Base-by-base conservation (phyloP, 2,888 invertebrate genomes). In the Pandemis cinnamomeana region DNA sequence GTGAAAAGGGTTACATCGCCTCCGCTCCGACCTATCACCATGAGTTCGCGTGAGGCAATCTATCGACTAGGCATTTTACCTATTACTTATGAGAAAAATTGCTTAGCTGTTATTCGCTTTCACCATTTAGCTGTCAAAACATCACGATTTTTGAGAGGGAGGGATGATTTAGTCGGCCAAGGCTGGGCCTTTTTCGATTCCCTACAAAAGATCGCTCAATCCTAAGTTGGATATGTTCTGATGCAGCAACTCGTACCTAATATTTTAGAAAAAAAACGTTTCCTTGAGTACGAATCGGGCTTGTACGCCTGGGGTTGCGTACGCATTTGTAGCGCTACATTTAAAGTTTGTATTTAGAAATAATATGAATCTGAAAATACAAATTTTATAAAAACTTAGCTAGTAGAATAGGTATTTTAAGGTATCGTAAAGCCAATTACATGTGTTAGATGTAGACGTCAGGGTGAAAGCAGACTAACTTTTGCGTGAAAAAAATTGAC, bases 51-150 rank as follows among this genome's bases (percentile, higher is more conserved):
- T 81, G 84, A 81, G 74, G 80, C 80, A 82, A 83, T 84, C 81
- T 80, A 82, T 82, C 81, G 80, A 79, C 78, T 78, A 77, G 79
- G 80, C 82, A 20, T 82, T 84, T 82, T 82, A 82, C 69, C 69
- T 53, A 67, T 66, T 72, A 58, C 42, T 20, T 64, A 8, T 71
- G 20, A n/a, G 66, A 74, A 69, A 69, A 69, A 69, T 13, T 58
- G 68, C 68, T 72, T 58, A 71, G 71, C 15, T 41, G 67, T 67
- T 48, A 69, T 69, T 69, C 62, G 48, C 68, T 69, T 64, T 72
- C 8, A 69, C 58, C 68, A 69, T 72, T 72, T 72, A 72, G 63
- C 68, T 69, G 72, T 69, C 68, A 68, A 72, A 42, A 44, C 55
- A 69, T 58, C 46, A 72, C 15, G 51, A 58, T 46, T 67, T 44